Evolutionary conservation across 2,113 vertebrate genomes (phyloP), one percentile per base, ranked within the genome.

Genomic region (Tupaia chinensis): DNA sequence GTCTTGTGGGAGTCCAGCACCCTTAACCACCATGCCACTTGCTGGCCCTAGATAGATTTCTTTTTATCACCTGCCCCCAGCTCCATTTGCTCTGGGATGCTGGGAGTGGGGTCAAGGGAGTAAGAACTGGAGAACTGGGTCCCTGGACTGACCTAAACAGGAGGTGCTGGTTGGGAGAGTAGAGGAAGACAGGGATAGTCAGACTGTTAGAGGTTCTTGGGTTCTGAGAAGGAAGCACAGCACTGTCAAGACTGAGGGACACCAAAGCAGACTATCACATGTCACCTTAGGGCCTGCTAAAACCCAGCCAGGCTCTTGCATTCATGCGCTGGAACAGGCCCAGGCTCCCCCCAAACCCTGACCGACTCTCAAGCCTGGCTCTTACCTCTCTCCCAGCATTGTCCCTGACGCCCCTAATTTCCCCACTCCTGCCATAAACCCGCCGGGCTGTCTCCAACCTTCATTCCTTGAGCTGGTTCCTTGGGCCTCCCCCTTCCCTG

Each of bases 381-480:
- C 1, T 76, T 73, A 95, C 86, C 91, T 68, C 69, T 83, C 83
- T 78, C 80, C 97, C 15, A 82, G 93, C 95, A 96, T 95, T 97
- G 97, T 97, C 97, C 89, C 95, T 27, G 84, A 90, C 66, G 89
- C 97, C 96, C 97, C 95, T 94, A 83, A 85, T 60, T 96, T 97
- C 95, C 97, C 97, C 96, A 94, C 95, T 96, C 89, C 93, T 89
- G 96, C 79, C 9, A 3, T 73, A 94, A 91, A 91, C 97, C 97
- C 97, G 97, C 97, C 97, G 91, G 94, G 81, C 97, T 97, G 97
- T 97, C 97, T 98, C 97, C 97, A 97, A 1, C 94, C 93, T 96
- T 98, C 97, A 97, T 97, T 97, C 97, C 97, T 96, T 95, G 93
- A 97, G 97, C 96, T 96, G 95, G 97, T 98, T 97, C 89, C 93